phyloP scores from a whole-genome alignment of 1,140 invertebrate genomes.

The Sycophila sp. region DNA sequence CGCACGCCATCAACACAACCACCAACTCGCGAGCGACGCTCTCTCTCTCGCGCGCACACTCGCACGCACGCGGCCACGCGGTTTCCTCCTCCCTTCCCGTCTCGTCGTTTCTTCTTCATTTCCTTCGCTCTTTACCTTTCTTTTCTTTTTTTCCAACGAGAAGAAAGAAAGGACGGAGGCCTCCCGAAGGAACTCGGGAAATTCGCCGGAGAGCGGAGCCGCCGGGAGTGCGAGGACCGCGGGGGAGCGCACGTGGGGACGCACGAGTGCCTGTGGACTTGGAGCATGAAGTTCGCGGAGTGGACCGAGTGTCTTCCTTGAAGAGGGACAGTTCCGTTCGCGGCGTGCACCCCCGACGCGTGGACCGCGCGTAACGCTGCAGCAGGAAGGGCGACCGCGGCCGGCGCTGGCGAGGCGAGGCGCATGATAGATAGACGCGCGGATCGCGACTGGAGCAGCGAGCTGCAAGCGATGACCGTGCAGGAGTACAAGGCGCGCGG shows the following conservation, averaged over 20 bases:
- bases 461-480: conserved; percentile 58
- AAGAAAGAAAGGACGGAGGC: too few relatives aligned
- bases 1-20: conserved; percentile 63
- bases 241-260: background rate
- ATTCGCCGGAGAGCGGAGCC: too few relatives aligned
- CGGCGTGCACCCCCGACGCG: background rate
- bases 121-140: too few relatives aligned
- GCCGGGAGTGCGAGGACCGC: too few relatives aligned
- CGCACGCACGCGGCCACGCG: conserved; percentile 44
- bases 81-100: background rate
- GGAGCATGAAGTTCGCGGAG: conserved; percentile 5
- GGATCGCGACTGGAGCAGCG: conserved; percentile 49
- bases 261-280: background rate
- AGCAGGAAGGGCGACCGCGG: background rate
- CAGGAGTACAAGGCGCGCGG: conserved; percentile 62
- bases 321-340: background rate
- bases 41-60: too few relatives aligned
- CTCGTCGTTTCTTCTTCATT: too few relatives aligned
- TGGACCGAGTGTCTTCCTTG: conserved; percentile 6
- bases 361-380: background rate
- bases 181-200: too few relatives aligned
- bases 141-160: too few relatives aligned
- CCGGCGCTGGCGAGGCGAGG: background rate
- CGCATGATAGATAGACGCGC: conserved; percentile 49
- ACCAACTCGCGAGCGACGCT: conserved; percentile 47